Evolutionary conservation across 2,888 invertebrate species (phyloP), one percentile per base, ranked within the genome.

Genomic region (Acanthosepion esculentum): DNA sequence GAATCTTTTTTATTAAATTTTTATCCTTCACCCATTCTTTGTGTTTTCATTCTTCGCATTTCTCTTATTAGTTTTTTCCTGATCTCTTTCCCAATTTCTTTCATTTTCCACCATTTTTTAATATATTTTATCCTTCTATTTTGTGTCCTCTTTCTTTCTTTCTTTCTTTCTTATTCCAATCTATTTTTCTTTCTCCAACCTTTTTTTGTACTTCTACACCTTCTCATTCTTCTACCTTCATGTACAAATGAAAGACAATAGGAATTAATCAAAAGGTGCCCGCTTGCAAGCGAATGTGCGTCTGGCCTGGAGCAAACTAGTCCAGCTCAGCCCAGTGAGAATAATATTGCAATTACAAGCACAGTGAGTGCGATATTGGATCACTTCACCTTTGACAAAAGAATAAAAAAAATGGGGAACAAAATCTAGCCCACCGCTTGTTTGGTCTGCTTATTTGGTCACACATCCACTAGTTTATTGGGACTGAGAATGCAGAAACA

Each of bases 341-440:
- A 78, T 78, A n/a, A 78, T 78, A 78, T 78, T 78, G 78, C 78
- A 78, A 78, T 78, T 78, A 78, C 78, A 78, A 78, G 78, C 78
- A 78, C 78, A 78, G n/a, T 78, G 78, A n/a, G 78, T 78, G n/a
- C 12, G 78, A n/a, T 78, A 78, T 78, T 78, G 78, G 78, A 78
- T 78, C 78, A 78, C n/a, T 78, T 33, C 78, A n/a, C 78, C n/a
- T 78, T 78, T 78, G 78, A 78, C 78, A 78, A 78, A 78, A n/a
- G 18, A 33, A 78, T 0, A 33, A 78, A n/a, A 78, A n/a, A 1
- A 15, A n/a, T 8, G 18, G 18, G 78, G n/a, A n/a, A 78, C 15
- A n/a, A 78, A 78, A 78, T 18, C 78, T 78, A n/a, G n/a, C 59
- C 59, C 59, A 59, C 78, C 33, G 78, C 78, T n/a, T 78, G 15